A percentile compares a stretch with the other conserved stretches of the same genome.
These are phyloP conservation scores for Sphyrna mokarran DNA, from an alignment of 2,113 vertebrate species.

Conservation along the genomic window DNA sequence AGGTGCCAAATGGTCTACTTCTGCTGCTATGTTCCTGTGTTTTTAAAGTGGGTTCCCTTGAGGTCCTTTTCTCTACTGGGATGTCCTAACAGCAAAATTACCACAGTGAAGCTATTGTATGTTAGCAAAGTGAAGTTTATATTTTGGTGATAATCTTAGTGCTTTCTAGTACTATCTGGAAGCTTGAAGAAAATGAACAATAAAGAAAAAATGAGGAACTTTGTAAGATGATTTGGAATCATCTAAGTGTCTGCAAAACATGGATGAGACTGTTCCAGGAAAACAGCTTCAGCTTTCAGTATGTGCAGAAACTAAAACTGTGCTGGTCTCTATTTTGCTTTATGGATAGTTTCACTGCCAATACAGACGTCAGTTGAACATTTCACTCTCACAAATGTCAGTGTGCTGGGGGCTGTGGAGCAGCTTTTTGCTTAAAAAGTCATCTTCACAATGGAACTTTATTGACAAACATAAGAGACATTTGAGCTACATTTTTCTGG, in stretches of 20 bases:
- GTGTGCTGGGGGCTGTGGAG: not conserved
- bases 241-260: not conserved
- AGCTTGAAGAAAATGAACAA: not conserved
- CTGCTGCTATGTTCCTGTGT: too few relatives aligned
- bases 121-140: not conserved
- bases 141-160: not conserved
- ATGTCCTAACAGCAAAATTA: not conserved
- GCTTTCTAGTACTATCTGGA: not conserved
- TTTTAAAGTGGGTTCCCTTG: not conserved
- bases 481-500: not conserved
- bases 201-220: not conserved
- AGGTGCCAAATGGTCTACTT: too few relatives aligned
- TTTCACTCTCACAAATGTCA: not conserved
- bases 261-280: not conserved
- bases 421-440: not conserved
- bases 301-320: not conserved
- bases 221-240: not conserved
- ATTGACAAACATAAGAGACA: slow-evolving; percentile 14
- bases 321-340: not conserved
- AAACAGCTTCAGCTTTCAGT: not conserved
- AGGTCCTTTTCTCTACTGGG: not conserved
- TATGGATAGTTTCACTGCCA: not conserved
- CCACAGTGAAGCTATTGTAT: not conserved
- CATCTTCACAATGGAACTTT: not conserved
- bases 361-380: not conserved